A percentile compares a stretch with the other conserved stretches of the same genome.
Evolutionary conservation across 2,888 invertebrate genomes (phyloP).

Genomic region (Phrixothrix hirtus): DNA sequence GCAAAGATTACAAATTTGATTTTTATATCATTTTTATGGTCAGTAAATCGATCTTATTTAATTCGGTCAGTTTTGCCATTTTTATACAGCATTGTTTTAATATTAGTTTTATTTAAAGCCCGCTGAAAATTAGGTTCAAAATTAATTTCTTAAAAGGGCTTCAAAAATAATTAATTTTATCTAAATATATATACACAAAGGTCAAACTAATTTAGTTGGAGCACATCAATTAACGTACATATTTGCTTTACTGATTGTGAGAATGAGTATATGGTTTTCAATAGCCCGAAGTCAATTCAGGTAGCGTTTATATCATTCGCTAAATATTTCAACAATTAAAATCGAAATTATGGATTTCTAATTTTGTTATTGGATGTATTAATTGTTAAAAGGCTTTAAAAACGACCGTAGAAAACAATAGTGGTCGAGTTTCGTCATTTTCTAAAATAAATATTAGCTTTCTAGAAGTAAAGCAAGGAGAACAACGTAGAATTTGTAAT

Average conservation of each 20-base stretch:
- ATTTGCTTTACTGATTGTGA: background rate
- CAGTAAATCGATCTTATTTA: too few relatives aligned
- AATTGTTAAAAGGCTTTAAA: conserved; percentile 3
- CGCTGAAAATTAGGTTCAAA: background rate
- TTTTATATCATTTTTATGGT: too few relatives aligned
- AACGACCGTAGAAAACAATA: conserved; percentile 27
- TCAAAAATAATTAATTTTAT: background rate
- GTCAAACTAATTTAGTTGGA: background rate
- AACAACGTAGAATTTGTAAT: conserved; percentile 31
- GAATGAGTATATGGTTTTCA: background rate
- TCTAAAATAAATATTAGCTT: conserved; percentile 40
- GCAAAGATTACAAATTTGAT: too few relatives aligned
- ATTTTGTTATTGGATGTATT: background rate
- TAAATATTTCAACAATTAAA: too few relatives aligned
- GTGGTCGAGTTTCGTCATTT: conserved; percentile 33
- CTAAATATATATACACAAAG: background rate
- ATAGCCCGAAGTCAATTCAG: background rate
- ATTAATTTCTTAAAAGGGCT: background rate
- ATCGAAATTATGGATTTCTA: background rate
- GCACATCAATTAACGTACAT: background rate
- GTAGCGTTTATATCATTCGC: background rate
- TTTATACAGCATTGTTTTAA: too few relatives aligned
- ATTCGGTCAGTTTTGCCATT: too few relatives aligned
- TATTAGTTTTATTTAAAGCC: too few relatives aligned
- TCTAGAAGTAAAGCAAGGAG: conserved; percentile 30